These are phyloP conservation scores for Nasonia vitripennis DNA, from an alignment of 1,140 invertebrate genomes.

Conservation along the genomic window DNA sequence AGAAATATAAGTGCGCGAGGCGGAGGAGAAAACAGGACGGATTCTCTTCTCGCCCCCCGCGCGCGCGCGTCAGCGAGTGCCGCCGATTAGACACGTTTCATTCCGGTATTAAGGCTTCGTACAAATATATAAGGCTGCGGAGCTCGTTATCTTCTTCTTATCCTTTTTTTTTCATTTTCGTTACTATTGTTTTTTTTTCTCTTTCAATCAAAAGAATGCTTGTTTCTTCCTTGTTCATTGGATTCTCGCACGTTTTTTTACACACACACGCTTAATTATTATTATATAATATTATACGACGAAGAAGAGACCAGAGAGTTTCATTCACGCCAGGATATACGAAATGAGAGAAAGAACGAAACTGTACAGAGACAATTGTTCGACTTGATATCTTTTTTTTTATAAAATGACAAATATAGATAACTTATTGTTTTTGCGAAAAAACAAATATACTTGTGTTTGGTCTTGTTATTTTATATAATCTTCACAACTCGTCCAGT, in stretches of 20 bases:
- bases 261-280: background rate
- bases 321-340: constrained; percentile 2
- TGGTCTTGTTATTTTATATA: constrained; percentile 63
- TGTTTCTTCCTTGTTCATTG: background rate
- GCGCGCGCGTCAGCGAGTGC: background rate
- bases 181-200: background rate
- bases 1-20: constrained; percentile 40
- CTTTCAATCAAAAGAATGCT: background rate
- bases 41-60: constrained; percentile 22
- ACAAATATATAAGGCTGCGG: background rate
- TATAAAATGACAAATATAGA: constrained; percentile 68
- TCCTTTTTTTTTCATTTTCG: background rate
- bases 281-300: background rate
- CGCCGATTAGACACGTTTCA: constrained; percentile 12
- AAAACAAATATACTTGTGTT: constrained; percentile 66
- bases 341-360: constrained; percentile 25
- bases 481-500: constrained; percentile 50
- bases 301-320: constrained; percentile 24
- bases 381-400: constrained; percentile 59
- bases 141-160: background rate
- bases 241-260: constrained; percentile 9
- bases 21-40: constrained; percentile 47
- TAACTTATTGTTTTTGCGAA: constrained; percentile 71
- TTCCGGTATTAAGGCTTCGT: constrained; percentile 4
- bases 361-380: constrained; percentile 71